Conservation (phyloP, 2,888 invertebrate species). For the Abrostola triplasia region DNA sequence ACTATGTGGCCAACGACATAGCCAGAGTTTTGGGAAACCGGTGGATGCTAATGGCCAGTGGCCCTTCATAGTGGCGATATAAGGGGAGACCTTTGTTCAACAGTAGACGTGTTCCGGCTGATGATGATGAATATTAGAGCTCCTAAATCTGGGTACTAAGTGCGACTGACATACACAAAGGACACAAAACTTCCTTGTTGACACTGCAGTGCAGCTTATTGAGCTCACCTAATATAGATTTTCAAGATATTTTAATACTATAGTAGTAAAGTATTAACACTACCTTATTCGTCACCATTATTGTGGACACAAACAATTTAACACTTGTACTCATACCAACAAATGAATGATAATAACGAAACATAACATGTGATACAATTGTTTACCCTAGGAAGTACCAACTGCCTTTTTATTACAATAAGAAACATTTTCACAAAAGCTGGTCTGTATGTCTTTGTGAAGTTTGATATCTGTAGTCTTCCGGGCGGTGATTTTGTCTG, state of each 20-base stretch:
- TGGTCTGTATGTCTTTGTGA: too few species aligned
- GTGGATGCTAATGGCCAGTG: too few species aligned
- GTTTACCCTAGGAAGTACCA: conserved; percentile 44
- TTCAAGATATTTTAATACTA: conserved; percentile 7
- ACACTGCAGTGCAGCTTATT: not conserved
- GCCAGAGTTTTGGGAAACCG: too few species aligned
- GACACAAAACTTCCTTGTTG: conserved; percentile 8
- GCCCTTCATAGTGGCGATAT: too few species aligned
- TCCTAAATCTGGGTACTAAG: too few species aligned
- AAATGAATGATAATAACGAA: conserved; percentile 63
- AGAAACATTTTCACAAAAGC: conserved; percentile 11
- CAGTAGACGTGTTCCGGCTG: too few species aligned
- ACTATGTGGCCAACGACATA: too few species aligned
- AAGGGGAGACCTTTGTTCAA: too few species aligned
- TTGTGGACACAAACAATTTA: conserved; percentile 49
- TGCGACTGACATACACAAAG: too few species aligned
- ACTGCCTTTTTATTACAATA: conserved; percentile 52
- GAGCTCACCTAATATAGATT: not conserved
- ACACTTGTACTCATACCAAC: conserved; percentile 40
- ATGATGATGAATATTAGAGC: too few species aligned
- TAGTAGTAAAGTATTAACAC: conserved; percentile 23
- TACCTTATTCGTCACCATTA: conserved; percentile 30
- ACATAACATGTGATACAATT: conserved; percentile 64
- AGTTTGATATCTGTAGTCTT: too few species aligned
- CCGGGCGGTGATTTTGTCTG: too few species aligned